phyloP scores from a whole-genome alignment of 1,140 invertebrate species.

The Metaphire vulgaris region DNA sequence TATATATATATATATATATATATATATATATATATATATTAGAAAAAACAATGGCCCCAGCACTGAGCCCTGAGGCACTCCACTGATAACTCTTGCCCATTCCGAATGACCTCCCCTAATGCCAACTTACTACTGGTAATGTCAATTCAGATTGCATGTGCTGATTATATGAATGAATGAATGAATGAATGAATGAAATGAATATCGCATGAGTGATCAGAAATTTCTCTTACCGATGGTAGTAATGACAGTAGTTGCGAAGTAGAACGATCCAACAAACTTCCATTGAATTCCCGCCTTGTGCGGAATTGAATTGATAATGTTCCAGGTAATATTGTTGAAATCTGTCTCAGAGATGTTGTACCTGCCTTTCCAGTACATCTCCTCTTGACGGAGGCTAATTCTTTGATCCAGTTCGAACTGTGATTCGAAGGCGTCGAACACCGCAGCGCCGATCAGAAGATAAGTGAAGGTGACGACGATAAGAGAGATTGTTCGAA shows the following conservation, averaged over 20 bases:
- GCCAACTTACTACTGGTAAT: no score
- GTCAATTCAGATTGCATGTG: no score
- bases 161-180: no score
- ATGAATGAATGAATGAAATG: no score
- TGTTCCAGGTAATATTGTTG: constrained; percentile 77
- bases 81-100: no score
- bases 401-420: constrained; percentile 81
- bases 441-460: constrained; percentile 94
- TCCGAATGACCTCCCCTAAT: no score
- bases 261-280: constrained; percentile 89
- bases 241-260: constrained; percentile 93
- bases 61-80: no score
- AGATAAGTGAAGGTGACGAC: constrained; percentile 99
- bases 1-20: no score
- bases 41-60: no score
- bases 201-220: no score
- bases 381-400: constrained; percentile 67
- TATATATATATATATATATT: no score
- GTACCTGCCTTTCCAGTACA: constrained; percentile 75
- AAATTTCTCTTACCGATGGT: constrained; percentile 86
- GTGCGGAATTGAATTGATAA: constrained; percentile 92
- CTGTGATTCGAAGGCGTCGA: constrained; percentile 94
- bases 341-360: constrained; percentile 91
- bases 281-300: constrained; percentile 91
- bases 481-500: constrained; percentile 93